Percentiles rank a stretch among this genome's conserved stretches.
These are phyloP conservation scores for Cottoperca gobio DNA, from an alignment of 2,797 vertebrate species.

Conservation along the genomic window DNA sequence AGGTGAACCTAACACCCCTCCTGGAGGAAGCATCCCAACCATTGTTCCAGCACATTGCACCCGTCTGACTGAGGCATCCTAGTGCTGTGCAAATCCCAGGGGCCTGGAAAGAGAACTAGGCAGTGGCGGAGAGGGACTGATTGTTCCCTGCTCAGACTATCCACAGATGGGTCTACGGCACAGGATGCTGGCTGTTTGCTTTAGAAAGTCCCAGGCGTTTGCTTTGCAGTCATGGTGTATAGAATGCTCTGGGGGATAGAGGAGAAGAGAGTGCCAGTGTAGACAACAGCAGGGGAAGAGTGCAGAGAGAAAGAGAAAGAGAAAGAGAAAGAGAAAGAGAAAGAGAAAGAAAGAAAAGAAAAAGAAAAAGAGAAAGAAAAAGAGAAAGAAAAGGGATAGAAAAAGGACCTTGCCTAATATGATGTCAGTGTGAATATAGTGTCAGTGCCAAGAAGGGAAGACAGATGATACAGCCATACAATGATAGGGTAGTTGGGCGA, in stretches of 20 bases:
- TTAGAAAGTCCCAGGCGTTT: constrained; percentile 81
- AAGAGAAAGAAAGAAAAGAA: constrained; percentile 53
- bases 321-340: constrained; percentile 40
- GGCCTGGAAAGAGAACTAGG: constrained; percentile 66
- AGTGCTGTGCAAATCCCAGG: constrained; percentile 69
- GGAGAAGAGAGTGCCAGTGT: constrained; percentile 67
- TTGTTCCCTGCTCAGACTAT: constrained; percentile 80
- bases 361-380: constrained; percentile 45
- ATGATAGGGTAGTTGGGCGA: constrained; percentile 77
- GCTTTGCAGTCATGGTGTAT: constrained; percentile 70
- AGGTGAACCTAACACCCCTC: constrained; percentile 76
- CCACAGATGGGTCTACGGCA: constrained; percentile 80
- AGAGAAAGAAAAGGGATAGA: constrained; percentile 46
- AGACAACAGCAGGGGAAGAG: constrained; percentile 67
- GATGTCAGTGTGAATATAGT: constrained; percentile 81
- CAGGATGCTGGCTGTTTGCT: constrained; percentile 81
- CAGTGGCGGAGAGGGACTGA: constrained; percentile 77
- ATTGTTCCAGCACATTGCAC: constrained; percentile 84
- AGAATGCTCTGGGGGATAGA: constrained; percentile 75
- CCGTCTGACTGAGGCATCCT: constrained; percentile 78
- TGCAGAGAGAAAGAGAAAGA: constrained; percentile 43
- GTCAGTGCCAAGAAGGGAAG: constrained; percentile 79
- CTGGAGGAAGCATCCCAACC: constrained; percentile 71
- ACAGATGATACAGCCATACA: constrained; percentile 77
- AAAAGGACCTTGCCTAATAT: constrained; percentile 75